Conservation (phyloP, 1,140 invertebrate species). For the Neocloeon triangulifer region DNA sequence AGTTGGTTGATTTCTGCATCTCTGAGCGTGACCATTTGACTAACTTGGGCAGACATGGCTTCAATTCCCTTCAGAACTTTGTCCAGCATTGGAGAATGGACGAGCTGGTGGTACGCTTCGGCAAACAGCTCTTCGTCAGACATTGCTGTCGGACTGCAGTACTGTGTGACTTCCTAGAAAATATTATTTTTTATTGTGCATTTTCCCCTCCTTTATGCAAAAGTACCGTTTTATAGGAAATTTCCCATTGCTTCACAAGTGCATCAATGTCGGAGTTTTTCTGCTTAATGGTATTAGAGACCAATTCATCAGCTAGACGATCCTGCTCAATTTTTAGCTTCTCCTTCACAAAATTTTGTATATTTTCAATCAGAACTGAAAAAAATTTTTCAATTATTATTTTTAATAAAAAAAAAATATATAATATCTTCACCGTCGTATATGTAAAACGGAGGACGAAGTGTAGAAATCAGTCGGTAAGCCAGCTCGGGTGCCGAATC, state of each 20-base stretch:
- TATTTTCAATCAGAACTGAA: no score
- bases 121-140: slow-evolving; percentile 56
- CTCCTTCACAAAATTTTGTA: no score
- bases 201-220: slow-evolving; percentile 1
- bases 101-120: slow-evolving; percentile 54
- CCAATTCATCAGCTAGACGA: neutral
- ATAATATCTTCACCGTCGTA: no score
- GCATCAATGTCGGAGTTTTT: neutral
- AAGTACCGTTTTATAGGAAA: no score
- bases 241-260: neutral
- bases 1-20: slow-evolving; percentile 38
- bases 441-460: no score
- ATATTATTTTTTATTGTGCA: slow-evolving; percentile 1
- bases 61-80: slow-evolving; percentile 57
- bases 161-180: slow-evolving; percentile 14
- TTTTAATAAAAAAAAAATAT: no score
- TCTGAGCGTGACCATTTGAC: slow-evolving; percentile 34
- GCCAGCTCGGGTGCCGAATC: no score
- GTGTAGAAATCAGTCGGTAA: no score
- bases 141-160: slow-evolving; percentile 38
- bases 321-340: neutral
- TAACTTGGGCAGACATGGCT: slow-evolving; percentile 46
- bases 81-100: slow-evolving; percentile 58
- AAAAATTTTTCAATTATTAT: no score
- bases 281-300: neutral